Percentiles rank a stretch among this genome's conserved stretches.
phyloP scores from a whole-genome alignment of 1,140 invertebrate genomes.

The Scaptomyza pallida region DNA sequence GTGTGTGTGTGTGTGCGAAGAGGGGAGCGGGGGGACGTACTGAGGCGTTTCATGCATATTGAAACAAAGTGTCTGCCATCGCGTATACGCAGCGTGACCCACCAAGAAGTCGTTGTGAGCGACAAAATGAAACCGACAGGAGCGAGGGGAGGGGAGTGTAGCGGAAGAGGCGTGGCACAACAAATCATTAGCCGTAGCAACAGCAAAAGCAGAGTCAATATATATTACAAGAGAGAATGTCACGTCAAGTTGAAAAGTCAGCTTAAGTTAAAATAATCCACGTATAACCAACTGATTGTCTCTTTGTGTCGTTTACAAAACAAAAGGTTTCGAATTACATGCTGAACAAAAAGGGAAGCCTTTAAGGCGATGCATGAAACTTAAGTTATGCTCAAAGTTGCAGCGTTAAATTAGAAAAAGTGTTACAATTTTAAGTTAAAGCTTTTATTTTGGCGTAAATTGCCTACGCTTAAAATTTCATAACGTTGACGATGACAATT shows the following conservation, averaged over 20 bases:
- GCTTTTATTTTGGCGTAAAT: background rate
- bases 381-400: no score
- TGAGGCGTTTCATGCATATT: slow-evolving; percentile 65
- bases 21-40: slow-evolving; percentile 23
- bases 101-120: background rate
- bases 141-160: no score
- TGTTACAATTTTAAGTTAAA: no score
- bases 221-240: slow-evolving; percentile 5
- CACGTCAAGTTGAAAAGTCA: slow-evolving; percentile 8
- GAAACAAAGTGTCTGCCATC: slow-evolving; percentile 73
- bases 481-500: slow-evolving; percentile 9
- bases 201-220: slow-evolving; percentile 40
- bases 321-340: no score
- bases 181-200: slow-evolving; percentile 62
- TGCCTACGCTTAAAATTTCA: background rate
- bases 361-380: no score
- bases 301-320: no score
- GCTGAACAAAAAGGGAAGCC: no score
- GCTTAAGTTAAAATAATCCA: slow-evolving; percentile 33
- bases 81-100: slow-evolving; percentile 69
- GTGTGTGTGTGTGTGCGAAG: slow-evolving; percentile 24
- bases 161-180: slow-evolving; percentile 38
- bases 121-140: slow-evolving; percentile 3
- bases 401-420: no score
- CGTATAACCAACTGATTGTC: slow-evolving; percentile 40